Conservation (phyloP, 2,113 vertebrate genomes). For the Centropus unirufus region DNA sequence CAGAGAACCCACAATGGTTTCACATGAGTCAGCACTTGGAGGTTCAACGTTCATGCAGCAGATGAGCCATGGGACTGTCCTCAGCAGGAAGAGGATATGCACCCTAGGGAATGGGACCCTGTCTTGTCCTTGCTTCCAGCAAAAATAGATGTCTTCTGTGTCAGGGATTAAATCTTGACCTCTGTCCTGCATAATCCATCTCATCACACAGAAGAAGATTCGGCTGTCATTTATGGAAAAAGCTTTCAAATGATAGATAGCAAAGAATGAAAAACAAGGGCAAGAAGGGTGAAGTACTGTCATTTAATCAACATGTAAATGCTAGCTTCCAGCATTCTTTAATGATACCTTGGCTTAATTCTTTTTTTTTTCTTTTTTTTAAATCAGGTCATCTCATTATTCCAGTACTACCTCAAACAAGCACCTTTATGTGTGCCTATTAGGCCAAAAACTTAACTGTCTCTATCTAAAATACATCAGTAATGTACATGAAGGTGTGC, state of each 20-base stretch:
- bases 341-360: background rate
- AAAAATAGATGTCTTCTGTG: background rate
- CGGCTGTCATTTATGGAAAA: background rate
- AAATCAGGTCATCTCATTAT: background rate
- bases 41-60: background rate
- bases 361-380: background rate
- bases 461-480: background rate
- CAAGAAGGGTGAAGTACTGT: background rate
- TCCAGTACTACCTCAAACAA: background rate
- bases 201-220: background rate
- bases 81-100: background rate
- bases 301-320: constrained; percentile 46
- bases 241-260: background rate
- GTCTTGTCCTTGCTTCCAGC: background rate
- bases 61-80: background rate
- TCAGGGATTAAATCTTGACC: background rate
- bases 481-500: background rate
- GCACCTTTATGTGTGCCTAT: background rate
- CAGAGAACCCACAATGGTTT: background rate
- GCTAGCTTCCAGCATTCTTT: background rate
- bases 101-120: background rate
- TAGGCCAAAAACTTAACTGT: background rate
- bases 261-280: constrained; percentile 21
- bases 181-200: background rate
- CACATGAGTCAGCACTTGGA: background rate